Conservation (phyloP, 2,113 vertebrate species). For the Chaetorhynchus papuensis region DNA sequence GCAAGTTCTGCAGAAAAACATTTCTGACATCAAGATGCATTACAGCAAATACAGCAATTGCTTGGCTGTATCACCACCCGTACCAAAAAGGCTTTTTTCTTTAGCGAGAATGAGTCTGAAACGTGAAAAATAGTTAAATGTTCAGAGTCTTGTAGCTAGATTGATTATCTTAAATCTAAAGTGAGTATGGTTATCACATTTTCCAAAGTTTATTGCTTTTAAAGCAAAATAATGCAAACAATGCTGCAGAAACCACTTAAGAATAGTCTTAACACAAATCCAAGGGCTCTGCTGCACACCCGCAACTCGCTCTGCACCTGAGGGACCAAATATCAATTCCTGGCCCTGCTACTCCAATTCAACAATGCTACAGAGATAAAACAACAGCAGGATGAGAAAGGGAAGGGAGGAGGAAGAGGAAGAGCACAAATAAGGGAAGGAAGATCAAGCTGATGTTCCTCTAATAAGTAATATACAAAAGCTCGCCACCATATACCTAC, state of each 20-base stretch:
- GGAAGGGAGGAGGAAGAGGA: constrained; percentile 36
- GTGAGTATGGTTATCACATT: background rate
- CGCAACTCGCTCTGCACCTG: background rate
- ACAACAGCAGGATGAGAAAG: constrained; percentile 21
- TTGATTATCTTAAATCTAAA: background rate
- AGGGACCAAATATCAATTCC: background rate
- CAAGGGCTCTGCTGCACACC: background rate
- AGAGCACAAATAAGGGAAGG: constrained; percentile 42
- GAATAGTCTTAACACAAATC: background rate
- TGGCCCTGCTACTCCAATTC: background rate
- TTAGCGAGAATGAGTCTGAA: background rate
- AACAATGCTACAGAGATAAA: background rate
- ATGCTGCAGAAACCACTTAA: background rate
- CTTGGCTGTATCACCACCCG: background rate
- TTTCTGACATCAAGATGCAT: background rate
- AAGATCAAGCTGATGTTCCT: constrained; percentile 37
- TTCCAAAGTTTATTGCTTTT: background rate
- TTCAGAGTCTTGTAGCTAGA: background rate
- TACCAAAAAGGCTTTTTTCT: background rate
- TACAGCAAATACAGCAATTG: background rate
- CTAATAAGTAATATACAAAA: background rate
- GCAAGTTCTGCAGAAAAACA: background rate
- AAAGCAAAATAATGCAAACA: background rate
- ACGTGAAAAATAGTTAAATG: background rate
- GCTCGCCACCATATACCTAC: background rate